Evolutionary conservation across 2,888 invertebrate species (phyloP).

Genomic region (Sipha maydis): DNA sequence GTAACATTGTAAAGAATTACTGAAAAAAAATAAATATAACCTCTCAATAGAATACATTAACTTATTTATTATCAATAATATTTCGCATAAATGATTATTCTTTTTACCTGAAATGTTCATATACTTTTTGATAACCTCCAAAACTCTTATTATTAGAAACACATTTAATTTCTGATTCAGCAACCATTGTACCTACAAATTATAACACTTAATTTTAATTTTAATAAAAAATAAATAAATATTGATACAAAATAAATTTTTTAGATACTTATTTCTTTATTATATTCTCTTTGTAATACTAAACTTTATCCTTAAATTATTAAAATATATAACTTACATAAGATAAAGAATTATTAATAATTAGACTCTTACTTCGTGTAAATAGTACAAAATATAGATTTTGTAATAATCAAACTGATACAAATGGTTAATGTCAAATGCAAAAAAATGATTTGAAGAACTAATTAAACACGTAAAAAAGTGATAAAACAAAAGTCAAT

Average conservation of each 20-base stretch:
- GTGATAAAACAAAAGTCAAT: too few species aligned
- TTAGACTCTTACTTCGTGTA: neutral
- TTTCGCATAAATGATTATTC: too few species aligned
- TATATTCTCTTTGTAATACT: too few species aligned
- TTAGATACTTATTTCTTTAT: too few species aligned
- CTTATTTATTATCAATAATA: conserved; percentile 56
- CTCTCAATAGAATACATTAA: neutral
- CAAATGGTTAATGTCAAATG: too few species aligned
- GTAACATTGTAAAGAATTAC: conserved; percentile 81
- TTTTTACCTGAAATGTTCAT: conserved; percentile 77
- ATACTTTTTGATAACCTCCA: conserved; percentile 88
- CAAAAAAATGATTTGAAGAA: too few species aligned
- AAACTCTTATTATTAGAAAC: conserved; percentile 79
- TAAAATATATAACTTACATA: too few species aligned
- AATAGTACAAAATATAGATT: too few species aligned
- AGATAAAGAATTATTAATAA: neutral
- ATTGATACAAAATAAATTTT: too few species aligned
- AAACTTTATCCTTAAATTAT: too few species aligned
- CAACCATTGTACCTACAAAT: conserved; percentile 24
- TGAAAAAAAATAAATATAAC: conserved; percentile 66
- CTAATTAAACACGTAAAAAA: too few species aligned
- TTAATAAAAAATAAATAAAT: neutral
- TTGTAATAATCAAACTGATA: too few species aligned
- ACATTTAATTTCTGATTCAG: conserved; percentile 12
- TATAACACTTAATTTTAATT: neutral